phyloP scores from a whole-genome alignment of 2,888 invertebrate genomes.

The Xestobium rufovillosum region DNA sequence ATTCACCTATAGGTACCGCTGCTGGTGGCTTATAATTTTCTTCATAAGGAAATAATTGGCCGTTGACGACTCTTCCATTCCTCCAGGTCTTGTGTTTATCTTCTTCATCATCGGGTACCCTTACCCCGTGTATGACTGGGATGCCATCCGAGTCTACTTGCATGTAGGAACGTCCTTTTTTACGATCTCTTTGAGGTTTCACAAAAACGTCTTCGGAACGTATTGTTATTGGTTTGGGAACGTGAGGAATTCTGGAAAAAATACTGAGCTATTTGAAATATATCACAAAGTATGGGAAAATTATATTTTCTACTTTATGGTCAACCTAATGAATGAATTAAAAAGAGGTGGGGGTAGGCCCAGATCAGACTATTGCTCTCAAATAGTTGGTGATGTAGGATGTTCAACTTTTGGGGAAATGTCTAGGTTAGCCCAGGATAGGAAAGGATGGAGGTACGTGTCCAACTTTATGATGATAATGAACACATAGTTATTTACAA shows the following conservation, averaged over 20 bases:
- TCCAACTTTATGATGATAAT: no score
- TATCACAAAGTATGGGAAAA: no score
- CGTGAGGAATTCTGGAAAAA: slow-evolving; percentile 39
- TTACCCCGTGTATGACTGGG: slow-evolving; percentile 72
- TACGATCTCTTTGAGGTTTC: slow-evolving; percentile 44
- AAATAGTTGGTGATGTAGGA: no score
- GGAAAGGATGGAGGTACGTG: no score
- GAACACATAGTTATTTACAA: no score
- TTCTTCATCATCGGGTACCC: slow-evolving; percentile 77
- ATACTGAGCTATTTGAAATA: slow-evolving; percentile 1
- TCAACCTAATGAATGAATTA: no score
- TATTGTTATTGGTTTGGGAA: slow-evolving; percentile 63
- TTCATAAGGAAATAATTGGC: slow-evolving; percentile 68
- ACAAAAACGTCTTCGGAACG: slow-evolving; percentile 57
- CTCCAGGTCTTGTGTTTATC: slow-evolving; percentile 75
- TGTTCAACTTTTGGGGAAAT: no score
- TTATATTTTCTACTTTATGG: no score
- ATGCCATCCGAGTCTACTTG: slow-evolving; percentile 64
- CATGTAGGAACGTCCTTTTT: slow-evolving; percentile 57
- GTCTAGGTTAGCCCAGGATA: no score
- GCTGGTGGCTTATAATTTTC: slow-evolving; percentile 60
- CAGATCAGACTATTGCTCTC: no score
- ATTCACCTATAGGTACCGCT: slow-evolving; percentile 52
- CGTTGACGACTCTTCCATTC: slow-evolving; percentile 82
- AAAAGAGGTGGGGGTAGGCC: no score